Conservation (phyloP, 2,888 invertebrate species). For the Schizaphis graminum region DNA sequence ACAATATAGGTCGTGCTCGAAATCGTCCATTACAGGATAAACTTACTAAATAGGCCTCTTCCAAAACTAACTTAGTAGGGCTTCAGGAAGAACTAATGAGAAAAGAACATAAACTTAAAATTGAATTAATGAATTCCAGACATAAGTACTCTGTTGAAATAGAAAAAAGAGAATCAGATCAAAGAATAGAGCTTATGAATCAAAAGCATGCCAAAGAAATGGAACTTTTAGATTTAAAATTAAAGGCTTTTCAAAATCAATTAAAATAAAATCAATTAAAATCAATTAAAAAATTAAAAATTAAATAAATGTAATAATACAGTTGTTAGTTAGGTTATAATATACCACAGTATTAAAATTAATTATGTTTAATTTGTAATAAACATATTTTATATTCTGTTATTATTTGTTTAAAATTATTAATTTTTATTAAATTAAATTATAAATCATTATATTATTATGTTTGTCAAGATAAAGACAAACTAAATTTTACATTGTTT, state of each 20-base stretch:
- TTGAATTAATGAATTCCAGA: constrained; percentile 24
- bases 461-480: neutral
- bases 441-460: neutral
- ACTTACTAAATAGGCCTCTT: constrained; percentile 4
- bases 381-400: constrained; percentile 16
- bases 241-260: constrained; percentile 8
- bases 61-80: neutral
- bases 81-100: constrained; percentile 20
- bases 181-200: constrained; percentile 4
- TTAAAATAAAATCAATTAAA: neutral
- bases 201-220: constrained; percentile 29
- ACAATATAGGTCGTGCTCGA: neutral
- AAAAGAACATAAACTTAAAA: neutral
- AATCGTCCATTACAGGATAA: constrained; percentile 10
- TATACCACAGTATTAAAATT: no score
- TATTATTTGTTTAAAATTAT: neutral
- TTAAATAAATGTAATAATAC: no score
- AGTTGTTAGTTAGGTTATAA: no score
- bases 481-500: no score
- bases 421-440: constrained; percentile 15
- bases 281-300: no score
- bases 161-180: constrained; percentile 21
- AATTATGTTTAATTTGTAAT: constrained; percentile 16
- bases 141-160: neutral
- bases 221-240: constrained; percentile 25